These are phyloP conservation scores for Perca schrenkii DNA, from an alignment of 2,113 vertebrate species.

Conservation along the genomic window DNA sequence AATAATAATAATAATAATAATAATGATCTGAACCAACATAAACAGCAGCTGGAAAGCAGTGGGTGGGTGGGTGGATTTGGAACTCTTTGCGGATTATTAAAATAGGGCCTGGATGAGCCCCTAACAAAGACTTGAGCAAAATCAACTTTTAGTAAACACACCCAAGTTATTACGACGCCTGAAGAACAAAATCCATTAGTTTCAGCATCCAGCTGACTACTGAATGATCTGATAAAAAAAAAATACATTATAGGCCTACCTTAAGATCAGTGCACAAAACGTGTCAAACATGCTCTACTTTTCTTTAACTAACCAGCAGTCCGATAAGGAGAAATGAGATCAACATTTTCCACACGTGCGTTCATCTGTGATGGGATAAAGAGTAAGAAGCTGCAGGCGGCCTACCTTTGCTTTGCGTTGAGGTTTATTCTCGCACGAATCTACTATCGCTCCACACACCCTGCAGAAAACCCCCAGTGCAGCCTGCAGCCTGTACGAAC, in stretches of 20 bases:
- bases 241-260: no score
- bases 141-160: not conserved
- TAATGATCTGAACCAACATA: slow-evolving; percentile 68
- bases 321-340: no score
- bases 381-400: not conserved
- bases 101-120: not conserved
- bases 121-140: slow-evolving; percentile 1
- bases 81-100: slow-evolving; percentile 6
- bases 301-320: not conserved
- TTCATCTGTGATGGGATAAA: not conserved
- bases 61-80: not conserved
- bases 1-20: slow-evolving; percentile 38
- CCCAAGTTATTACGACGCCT: not conserved
- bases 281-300: not conserved
- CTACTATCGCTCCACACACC: not conserved
- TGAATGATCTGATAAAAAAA: not conserved
- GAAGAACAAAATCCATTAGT: not conserved
- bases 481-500: not conserved
- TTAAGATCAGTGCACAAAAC: not conserved
- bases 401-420: slow-evolving; percentile 39
- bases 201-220: no score
- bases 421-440: not conserved
- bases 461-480: not conserved
- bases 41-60: not conserved
- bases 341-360: not conserved